Percentiles rank a stretch among this genome's conserved stretches.
Evolutionary conservation across 2,888 invertebrate genomes (phyloP).

Genomic region (Archips xylosteana): DNA sequence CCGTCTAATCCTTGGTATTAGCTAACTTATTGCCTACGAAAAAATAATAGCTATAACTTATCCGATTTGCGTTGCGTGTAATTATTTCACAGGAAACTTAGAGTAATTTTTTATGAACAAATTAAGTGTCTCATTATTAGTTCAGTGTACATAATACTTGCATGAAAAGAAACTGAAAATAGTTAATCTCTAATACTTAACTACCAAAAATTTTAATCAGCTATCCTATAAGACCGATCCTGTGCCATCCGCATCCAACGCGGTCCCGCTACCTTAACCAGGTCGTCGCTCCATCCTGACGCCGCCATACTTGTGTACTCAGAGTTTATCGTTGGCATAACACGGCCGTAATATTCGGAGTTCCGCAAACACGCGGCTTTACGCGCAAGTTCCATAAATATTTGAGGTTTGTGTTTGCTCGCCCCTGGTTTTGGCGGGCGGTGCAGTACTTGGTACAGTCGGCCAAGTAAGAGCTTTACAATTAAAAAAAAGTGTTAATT

Average conservation of each 20-base stretch:
- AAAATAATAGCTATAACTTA: conserved; percentile 19
- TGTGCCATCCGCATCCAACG: no score
- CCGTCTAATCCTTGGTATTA: no score
- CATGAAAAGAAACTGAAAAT: no score
- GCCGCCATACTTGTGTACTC: neutral
- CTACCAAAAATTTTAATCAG: no score
- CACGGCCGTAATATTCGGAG: conserved; percentile 26
- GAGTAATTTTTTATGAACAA: no score
- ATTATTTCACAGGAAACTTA: neutral
- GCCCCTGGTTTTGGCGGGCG: conserved; percentile 42
- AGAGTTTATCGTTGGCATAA: neutral
- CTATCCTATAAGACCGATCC: no score
- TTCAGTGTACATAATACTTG: no score
- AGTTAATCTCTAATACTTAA: no score
- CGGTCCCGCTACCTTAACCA: no score
- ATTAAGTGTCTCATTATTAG: no score
- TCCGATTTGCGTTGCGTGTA: neutral
- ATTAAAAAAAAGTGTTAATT: no score
- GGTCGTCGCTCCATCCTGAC: no score
- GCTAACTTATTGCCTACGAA: neutral
- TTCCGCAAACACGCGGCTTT: conserved; percentile 56
- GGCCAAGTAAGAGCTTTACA: neutral
- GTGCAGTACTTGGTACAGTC: conserved; percentile 16
- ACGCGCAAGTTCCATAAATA: conserved; percentile 66
- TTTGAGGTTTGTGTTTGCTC: conserved; percentile 62